Base-by-base conservation (phyloP, 2,888 invertebrate species). In the Augochlorella aurata region DNA sequence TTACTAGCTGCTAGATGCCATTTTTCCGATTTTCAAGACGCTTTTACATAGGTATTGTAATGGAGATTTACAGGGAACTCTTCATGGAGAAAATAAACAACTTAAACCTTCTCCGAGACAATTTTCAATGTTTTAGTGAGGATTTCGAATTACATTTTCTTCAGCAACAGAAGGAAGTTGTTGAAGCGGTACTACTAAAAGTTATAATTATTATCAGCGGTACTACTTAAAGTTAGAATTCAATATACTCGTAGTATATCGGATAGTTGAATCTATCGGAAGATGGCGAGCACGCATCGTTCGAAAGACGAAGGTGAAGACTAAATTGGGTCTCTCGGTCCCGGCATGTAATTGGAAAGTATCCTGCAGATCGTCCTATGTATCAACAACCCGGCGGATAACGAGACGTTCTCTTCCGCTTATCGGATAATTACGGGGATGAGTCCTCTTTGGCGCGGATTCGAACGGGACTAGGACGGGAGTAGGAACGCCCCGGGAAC, bases 381-480 rank as follows among this genome's bases (percentile, higher is more conserved):
- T 87, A 88, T 89, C 85, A 88, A 87, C 85, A 84, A 83, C 76
- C 85, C 72, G 72, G 68, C 73, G 85, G 83, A 85, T 85, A 87
- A 88, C 83, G 81, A 80, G 73, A 83, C 81, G 85, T 88, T 89
- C 81, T 82, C 85, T 86, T 87, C 77, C 88, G 90, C 89, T 91
- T 91, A 91, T 92, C 92, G 89, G 90, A 92, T 92, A 91, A 92
- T 92, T 92, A 92, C 87, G 86, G 80, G 85, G 86, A 88, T 88
- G 88, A 86, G 86, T 89, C 88, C 83, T 86, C 88, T 79, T 82
- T 73, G 81, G 76, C 76, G 75, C 63, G 80, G 88, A 84, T 86
- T 80, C 38, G 38, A 38, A 38, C 38, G 38, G 38, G 38, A 38
- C 3, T 3, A 85, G 84, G 83, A 79, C 71, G 77, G 76, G 75